Conservation (phyloP, 2,113 vertebrate species). For the Syngnathus typhle region DNA sequence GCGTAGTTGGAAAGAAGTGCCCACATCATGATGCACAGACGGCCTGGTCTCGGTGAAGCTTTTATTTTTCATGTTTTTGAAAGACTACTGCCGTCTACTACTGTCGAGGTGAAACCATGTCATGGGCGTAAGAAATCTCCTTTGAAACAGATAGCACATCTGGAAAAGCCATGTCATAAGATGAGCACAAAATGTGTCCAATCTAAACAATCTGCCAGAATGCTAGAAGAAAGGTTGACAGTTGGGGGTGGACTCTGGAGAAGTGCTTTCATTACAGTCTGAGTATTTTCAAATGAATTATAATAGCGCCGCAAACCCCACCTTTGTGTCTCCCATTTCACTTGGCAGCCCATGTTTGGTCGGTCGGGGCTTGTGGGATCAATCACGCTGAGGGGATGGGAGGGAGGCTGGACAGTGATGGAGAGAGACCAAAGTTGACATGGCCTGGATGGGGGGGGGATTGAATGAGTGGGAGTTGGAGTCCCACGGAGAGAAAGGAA, state of each 20-base stretch:
- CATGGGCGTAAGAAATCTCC: not conserved
- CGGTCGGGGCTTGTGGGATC: slow-evolving; percentile 10
- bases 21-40: too few relatives aligned
- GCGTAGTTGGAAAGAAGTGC: too few relatives aligned
- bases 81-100: too few relatives aligned
- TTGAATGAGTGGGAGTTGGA: slow-evolving; percentile 37
- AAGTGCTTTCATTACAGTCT: slow-evolving; percentile 38
- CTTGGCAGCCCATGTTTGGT: not conserved
- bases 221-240: slow-evolving; percentile 35
- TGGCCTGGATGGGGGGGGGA: slow-evolving; percentile 23
- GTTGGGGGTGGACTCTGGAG: slow-evolving; percentile 14
- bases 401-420: slow-evolving; percentile 31
- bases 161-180: slow-evolving; percentile 34
- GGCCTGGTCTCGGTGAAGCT: too few relatives aligned
- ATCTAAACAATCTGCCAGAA: slow-evolving; percentile 40
- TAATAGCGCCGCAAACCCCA: slow-evolving; percentile 9
- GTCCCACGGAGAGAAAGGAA: slow-evolving; percentile 49
- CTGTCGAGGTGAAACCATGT: too few relatives aligned
- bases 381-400: slow-evolving; percentile 15
- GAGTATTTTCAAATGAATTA: slow-evolving; percentile 13
- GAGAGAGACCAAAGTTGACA: slow-evolving; percentile 29
- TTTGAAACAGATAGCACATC: slow-evolving; percentile 28
- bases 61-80: too few relatives aligned
- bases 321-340: not conserved
- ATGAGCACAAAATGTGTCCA: slow-evolving; percentile 29